These are phyloP conservation scores for Drosophila insularis DNA, from an alignment of 1,140 invertebrate species.

Conservation along the genomic window DNA sequence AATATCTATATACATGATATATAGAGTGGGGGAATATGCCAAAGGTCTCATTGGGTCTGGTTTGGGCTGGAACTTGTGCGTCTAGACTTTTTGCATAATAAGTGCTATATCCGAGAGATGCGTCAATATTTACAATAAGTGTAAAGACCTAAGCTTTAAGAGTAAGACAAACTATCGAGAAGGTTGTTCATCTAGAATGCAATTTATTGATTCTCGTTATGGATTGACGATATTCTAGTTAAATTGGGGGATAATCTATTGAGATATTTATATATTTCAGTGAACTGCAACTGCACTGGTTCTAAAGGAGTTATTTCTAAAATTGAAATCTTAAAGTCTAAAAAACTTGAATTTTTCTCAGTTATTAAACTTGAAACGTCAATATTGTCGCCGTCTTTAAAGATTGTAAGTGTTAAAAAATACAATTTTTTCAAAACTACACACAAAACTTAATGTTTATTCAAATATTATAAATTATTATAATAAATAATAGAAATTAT, in stretches of 20 bases:
- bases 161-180: not conserved
- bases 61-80: not conserved
- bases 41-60: constrained; percentile 28
- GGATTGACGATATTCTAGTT: not conserved
- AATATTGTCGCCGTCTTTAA: too few relatives aligned
- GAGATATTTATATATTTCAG: too few relatives aligned
- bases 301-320: too few relatives aligned
- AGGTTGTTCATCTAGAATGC: constrained; percentile 1
- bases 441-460: too few relatives aligned
- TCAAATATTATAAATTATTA: too few relatives aligned
- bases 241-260: not conserved
- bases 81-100: constrained; percentile 12
- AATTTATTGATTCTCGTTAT: not conserved
- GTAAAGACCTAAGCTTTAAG: not conserved
- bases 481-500: too few relatives aligned
- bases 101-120: not conserved
- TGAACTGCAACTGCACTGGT: too few relatives aligned
- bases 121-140: constrained; percentile 9
- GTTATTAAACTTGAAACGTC: too few relatives aligned
- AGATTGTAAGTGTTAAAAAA: too few relatives aligned
- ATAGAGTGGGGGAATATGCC: constrained; percentile 10
- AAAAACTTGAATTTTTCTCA: too few relatives aligned
- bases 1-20: constrained; percentile 5
- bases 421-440: too few relatives aligned
- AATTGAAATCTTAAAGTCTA: too few relatives aligned